Evolutionary conservation across 2,113 vertebrate species (phyloP), one percentile per base, ranked within the genome.

Genomic region (Erpornis zantholeuca): DNA sequence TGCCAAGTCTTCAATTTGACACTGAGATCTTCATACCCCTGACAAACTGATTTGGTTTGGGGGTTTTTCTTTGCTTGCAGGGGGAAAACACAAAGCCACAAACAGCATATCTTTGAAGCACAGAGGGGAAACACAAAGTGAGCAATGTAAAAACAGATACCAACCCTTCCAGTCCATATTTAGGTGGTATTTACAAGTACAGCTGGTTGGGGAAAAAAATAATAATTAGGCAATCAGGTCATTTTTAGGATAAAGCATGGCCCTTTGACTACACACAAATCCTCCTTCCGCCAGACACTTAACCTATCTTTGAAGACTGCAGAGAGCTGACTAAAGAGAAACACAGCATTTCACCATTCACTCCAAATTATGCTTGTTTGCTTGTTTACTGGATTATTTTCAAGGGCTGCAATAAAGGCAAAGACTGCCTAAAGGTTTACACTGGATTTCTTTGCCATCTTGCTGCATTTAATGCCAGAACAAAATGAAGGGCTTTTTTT

Each of bases 321-420:
- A 50, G 33, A 66, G 28, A 75, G 69, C 10, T 80, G 44, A 50
- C 81, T 86, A 11, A 81, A 69, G 36, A 65, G 73, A 77, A 94
- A 88, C 36, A 72, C 5, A n/a, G 15, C 21, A 57, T 80, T 94
- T 94, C 47, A 81, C 40, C n/a, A 78, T 66, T 95, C 86, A 92
- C 22, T 64, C 50, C 22, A 76, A 90, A 95, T 73, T 80, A 85
- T 7, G 68, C 47, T 82, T 86, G 15, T 57, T 76, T 90, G n/a
- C 52, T 79, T 82, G 35, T 66, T 83, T 82, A 56, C 50, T 35
- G 16, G 40, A 66, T 91, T 95, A 78, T 71, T 95, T 89, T 81
- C 71, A 88, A 90, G 77, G 52, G 38, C 73, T 91, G 69, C 69
- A 95, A 80, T 76, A 94, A 86, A 95, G 59, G n/a, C 79, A 93